Percentiles rank a stretch among this genome's conserved stretches.
Evolutionary conservation across 2,888 invertebrate species (phyloP).

Genomic region (Scelioninae gen. 1): DNA sequence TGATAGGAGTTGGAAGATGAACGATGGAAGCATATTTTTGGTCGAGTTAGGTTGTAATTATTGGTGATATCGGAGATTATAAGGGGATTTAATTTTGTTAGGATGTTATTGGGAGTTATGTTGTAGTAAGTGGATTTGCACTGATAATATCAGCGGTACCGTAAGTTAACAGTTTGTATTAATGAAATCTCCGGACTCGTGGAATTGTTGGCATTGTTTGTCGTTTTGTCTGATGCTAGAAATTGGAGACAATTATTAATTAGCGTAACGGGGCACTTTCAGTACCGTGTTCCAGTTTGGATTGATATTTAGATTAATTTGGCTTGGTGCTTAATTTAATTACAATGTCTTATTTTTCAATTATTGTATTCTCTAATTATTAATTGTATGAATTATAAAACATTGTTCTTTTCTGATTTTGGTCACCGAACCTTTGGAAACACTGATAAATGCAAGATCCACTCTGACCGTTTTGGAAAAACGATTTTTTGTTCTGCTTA

Average conservation of each 20-base stretch:
- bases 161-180: slow-evolving; percentile 47
- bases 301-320: not conserved
- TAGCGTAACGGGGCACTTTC: not conserved
- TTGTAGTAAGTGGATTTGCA: slow-evolving; percentile 50
- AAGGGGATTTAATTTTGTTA: slow-evolving; percentile 37
- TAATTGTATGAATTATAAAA: too few relatives aligned
- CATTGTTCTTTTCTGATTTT: too few relatives aligned
- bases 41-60: slow-evolving; percentile 20
- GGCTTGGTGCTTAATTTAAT: not conserved
- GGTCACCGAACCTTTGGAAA: too few relatives aligned
- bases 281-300: not conserved
- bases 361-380: too few relatives aligned
- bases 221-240: slow-evolving; percentile 17
- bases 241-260: not conserved
- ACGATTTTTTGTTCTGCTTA: too few relatives aligned
- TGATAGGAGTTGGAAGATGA: not conserved
- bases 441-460: too few relatives aligned
- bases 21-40: slow-evolving; percentile 1
- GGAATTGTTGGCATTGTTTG: slow-evolving; percentile 6
- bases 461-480: too few relatives aligned
- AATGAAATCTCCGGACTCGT: slow-evolving; percentile 18
- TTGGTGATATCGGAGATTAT: slow-evolving; percentile 19
- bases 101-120: slow-evolving; percentile 30
- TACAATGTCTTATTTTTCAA: not conserved
- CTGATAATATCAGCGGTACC: slow-evolving; percentile 31